A percentile compares a stretch with the other conserved stretches of the same genome.
Conservation (phyloP, 2,797 vertebrate genomes). For the Todus mexicanus region DNA sequence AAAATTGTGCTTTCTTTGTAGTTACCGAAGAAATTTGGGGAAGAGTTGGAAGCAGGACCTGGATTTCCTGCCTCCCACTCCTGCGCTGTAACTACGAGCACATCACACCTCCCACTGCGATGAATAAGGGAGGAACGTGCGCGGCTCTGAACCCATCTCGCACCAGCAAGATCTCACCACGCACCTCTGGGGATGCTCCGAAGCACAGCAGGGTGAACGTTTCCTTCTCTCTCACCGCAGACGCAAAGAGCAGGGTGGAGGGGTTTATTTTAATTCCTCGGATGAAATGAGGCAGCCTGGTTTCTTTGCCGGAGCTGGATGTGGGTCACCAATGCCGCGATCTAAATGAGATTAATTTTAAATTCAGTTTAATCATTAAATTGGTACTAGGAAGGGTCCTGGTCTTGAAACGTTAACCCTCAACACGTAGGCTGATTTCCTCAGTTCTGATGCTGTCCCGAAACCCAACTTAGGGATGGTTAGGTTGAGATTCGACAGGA, state of each 20-base stretch:
- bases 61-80: neutral
- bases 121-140: neutral
- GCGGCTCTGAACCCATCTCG: neutral
- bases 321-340: neutral
- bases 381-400: neutral
- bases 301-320: neutral
- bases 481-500: neutral
- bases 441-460: neutral
- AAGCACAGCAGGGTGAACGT: rapidly evolving
- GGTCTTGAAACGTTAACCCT: neutral
- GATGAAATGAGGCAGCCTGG: neutral
- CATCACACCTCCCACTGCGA: neutral
- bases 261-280: neutral
- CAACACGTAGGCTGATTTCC: neutral
- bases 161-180: too few species aligned
- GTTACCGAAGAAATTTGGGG: neutral
- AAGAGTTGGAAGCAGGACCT: neutral
- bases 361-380: neutral
- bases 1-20: neutral
- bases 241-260: neutral
- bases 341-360: neutral
- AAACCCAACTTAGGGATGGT: rapidly evolving
- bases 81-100: neutral
- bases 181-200: neutral
- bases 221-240: rapidly evolving